These are phyloP conservation scores for Mus minutoides DNA, from an alignment of 2,797 vertebrate genomes.

Conservation along the genomic window DNA sequence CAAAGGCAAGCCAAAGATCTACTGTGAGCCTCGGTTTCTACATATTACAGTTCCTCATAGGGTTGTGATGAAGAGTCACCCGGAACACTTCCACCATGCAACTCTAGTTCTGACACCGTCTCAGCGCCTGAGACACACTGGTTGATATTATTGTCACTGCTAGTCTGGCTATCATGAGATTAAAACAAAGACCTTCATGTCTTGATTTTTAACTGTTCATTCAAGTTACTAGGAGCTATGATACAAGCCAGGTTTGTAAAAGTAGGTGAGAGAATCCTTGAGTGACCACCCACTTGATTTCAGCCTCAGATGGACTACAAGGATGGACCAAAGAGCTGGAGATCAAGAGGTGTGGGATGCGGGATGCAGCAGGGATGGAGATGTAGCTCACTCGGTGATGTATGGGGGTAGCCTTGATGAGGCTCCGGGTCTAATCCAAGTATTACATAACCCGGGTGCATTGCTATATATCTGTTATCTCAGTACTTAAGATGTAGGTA, in stretches of 20 bases:
- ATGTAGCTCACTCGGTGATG: not conserved
- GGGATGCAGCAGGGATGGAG: not conserved
- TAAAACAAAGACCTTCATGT: not conserved
- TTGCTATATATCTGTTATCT: not conserved
- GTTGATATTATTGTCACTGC: not conserved
- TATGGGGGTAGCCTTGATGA: not conserved
- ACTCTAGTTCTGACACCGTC: rapidly evolving
- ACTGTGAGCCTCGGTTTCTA: not conserved
- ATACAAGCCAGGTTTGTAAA: not conserved
- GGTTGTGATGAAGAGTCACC: not conserved
- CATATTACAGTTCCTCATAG: not conserved
- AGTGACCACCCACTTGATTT: not conserved
- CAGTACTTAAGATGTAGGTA: not conserved
- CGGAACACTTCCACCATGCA: rapidly evolving
- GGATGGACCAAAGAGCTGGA: not conserved
- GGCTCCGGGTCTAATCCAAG: not conserved
- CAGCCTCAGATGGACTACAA: not conserved
- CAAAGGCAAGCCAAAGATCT: not conserved
- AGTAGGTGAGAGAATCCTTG: not conserved
- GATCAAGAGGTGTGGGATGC: not conserved
- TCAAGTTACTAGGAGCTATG: not conserved
- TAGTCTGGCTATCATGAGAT: not conserved
- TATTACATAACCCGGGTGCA: not conserved
- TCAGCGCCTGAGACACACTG: rapidly evolving
- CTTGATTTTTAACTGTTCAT: not conserved